Evolutionary conservation across 2,888 invertebrate species (phyloP).

Genomic region (Tortrix viridana): DNA sequence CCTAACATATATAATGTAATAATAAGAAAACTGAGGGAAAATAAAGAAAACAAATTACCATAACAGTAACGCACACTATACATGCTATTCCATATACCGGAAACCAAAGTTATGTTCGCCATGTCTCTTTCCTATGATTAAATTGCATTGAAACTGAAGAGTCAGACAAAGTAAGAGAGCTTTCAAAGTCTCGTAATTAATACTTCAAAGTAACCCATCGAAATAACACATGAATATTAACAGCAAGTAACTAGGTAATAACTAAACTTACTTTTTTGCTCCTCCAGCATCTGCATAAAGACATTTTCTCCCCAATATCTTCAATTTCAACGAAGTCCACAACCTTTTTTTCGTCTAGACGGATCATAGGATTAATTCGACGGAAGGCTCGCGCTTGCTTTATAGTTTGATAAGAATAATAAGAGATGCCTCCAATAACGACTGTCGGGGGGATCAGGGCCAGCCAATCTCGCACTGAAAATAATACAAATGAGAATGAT

Average conservation of each 20-base stretch:
- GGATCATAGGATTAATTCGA: conserved; percentile 31
- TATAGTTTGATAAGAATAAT: conserved; percentile 28
- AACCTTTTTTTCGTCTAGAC: conserved; percentile 31
- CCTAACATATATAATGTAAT: too few relatives aligned
- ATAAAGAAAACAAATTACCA: too few relatives aligned
- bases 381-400: conserved; percentile 1
- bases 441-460: conserved; percentile 33
- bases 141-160: too few relatives aligned
- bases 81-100: too few relatives aligned
- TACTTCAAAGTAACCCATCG: too few relatives aligned
- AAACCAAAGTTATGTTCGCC: too few relatives aligned
- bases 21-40: too few relatives aligned
- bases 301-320: conserved; percentile 32
- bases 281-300: conserved; percentile 31
- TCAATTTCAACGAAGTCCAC: conserved; percentile 35
- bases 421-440: conserved; percentile 30
- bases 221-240: background rate
- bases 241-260: background rate
- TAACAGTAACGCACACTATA: too few relatives aligned
- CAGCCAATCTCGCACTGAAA: conserved; percentile 34
- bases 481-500: background rate
- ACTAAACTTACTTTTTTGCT: conserved; percentile 28
- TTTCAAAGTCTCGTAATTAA: too few relatives aligned
- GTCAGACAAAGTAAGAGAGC: too few relatives aligned
- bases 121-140: too few relatives aligned